Evolutionary conservation across 2,797 vertebrate species (phyloP).

Genomic region (Glossophaga mutica): DNA sequence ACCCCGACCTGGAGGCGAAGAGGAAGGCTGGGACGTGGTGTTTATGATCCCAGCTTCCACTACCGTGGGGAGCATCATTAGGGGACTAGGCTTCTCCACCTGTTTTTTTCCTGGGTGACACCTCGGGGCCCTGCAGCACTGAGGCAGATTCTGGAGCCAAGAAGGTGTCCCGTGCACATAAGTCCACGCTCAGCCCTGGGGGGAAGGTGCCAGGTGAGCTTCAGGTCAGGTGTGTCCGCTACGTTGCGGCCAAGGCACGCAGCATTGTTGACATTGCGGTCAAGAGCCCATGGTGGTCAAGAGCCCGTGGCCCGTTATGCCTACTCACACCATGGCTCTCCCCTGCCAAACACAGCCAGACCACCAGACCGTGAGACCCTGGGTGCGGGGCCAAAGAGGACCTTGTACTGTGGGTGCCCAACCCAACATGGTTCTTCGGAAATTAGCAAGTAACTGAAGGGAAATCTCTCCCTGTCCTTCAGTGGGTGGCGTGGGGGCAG

Average conservation of each 20-base stretch:
- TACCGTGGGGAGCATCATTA: fast-evolving
- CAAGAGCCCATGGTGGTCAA: fast-evolving
- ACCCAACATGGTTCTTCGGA: not conserved
- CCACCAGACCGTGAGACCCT: not conserved
- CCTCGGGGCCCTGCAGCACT: too few species aligned
- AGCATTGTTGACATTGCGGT: fast-evolving
- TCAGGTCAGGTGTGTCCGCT: fast-evolving
- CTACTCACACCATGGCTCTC: not conserved
- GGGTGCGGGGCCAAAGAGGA: not conserved
- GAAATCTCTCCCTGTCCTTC: not conserved
- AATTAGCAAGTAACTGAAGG: not conserved
- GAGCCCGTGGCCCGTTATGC: fast-evolving
- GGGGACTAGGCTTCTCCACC: not conserved
- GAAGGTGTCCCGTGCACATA: not conserved
- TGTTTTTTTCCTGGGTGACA: not conserved
- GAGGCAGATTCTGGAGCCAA: not conserved
- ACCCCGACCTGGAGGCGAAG: fast-evolving
- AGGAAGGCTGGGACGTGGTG: not conserved
- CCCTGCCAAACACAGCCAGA: not conserved
- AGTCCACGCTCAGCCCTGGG: fast-evolving
- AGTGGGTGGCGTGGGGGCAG: not conserved
- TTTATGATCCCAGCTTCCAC: not conserved
- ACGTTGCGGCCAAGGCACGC: fast-evolving
- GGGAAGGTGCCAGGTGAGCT: not conserved
- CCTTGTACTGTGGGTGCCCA: not conserved